Conservation (phyloP, 2,113 vertebrate species). For the Melierax canorus region DNA sequence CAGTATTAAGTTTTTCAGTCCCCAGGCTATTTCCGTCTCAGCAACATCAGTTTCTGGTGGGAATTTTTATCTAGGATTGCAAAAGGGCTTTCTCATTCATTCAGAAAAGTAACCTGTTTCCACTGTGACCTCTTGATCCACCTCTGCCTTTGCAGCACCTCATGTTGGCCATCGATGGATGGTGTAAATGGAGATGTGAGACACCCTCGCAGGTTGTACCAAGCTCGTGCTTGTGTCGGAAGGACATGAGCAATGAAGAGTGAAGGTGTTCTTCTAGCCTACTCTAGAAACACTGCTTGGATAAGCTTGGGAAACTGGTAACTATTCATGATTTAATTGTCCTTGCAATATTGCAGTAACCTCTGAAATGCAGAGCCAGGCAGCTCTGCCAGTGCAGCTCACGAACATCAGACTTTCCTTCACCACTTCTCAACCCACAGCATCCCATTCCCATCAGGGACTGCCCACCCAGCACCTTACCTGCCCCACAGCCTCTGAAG, state of each 20-base stretch:
- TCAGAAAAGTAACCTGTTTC: background rate
- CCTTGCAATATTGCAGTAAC: background rate
- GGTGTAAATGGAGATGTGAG: background rate
- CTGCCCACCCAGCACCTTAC: background rate
- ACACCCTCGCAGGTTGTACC: background rate
- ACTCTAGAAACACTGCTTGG: background rate
- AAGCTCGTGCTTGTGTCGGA: background rate
- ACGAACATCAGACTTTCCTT: background rate
- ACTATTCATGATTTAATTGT: background rate
- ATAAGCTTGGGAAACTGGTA: background rate
- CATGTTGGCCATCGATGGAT: background rate
- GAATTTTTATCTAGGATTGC: background rate
- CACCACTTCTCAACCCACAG: background rate
- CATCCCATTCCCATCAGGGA: background rate
- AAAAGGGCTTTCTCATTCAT: background rate
- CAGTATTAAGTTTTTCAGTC: background rate
- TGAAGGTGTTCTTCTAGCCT: background rate
- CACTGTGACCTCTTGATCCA: background rate
- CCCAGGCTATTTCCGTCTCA: background rate
- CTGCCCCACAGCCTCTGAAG: background rate
- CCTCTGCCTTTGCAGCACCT: background rate
- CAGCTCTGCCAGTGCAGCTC: background rate
- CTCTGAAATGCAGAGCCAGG: background rate
- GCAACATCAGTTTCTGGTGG: background rate
- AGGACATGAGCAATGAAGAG: background rate